These are phyloP conservation scores for Synergus umbraculus DNA, from an alignment of 2,888 invertebrate genomes.

Conservation along the genomic window DNA sequence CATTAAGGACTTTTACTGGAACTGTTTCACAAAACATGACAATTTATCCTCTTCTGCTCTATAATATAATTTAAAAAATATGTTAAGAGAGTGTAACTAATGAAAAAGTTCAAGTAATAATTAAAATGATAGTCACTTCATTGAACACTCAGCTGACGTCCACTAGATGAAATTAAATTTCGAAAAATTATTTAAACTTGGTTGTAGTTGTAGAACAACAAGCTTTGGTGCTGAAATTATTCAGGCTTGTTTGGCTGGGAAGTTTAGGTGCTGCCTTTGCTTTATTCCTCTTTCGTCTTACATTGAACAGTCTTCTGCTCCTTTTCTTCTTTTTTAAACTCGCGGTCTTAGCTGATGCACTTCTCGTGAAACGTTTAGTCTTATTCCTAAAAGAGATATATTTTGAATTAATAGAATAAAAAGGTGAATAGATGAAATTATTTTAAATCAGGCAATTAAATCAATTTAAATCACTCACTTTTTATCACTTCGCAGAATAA, in stretches of 20 bases:
- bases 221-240: conserved; percentile 6
- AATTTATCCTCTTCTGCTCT: neutral
- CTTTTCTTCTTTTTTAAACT: conserved; percentile 14
- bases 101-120: neutral
- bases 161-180: neutral
- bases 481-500: neutral
- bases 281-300: neutral
- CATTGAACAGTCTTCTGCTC: conserved; percentile 17
- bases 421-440: neutral
- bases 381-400: neutral
- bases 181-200: neutral
- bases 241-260: neutral
- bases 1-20: neutral
- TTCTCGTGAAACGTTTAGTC: neutral
- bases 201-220: neutral
- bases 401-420: neutral
- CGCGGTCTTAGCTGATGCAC: neutral
- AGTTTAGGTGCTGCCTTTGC: neutral
- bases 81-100: neutral
- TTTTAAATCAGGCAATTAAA: neutral
- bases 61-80: neutral
- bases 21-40: neutral
- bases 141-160: neutral
- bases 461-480: neutral
- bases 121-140: neutral